Base-by-base conservation (phyloP, 2,888 invertebrate genomes). In the Dascillus cervinus region DNA sequence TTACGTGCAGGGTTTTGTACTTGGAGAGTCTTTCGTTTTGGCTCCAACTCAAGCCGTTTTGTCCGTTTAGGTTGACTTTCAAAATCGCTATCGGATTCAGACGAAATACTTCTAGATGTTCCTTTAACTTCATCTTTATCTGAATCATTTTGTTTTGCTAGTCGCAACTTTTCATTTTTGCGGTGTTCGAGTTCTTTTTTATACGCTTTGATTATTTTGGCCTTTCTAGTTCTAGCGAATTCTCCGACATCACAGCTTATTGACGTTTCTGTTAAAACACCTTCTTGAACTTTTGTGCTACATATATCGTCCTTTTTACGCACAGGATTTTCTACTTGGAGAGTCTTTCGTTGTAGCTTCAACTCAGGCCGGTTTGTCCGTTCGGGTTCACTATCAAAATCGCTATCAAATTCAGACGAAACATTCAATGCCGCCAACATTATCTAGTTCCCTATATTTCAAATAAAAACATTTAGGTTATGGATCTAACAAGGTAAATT, bases 261-360 rank as follows among this genome's bases (percentile, higher is more conserved):
- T 66, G 89, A 73, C 48, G 84, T 80, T 56, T 87, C 82, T 13
- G 82, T 79, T 29, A 90, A 63, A 0, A 82, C 71, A 46, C 88
- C 87, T 57, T 89, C 88, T 66, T 87, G 78, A n/a, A 72, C 61
- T 40, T 72, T 70, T 2, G 67, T 65, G 44, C 73, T 70, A 89
- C 89, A 90, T 43, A 89, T 73, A 60, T 83, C 82, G 53, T 86
- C 87, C 60, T 81, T 81, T 34, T 77, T 79, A 40, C 25, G 24
- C 46, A 71, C 76, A 53, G 24, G 61, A 59, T 32, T 61, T 53
- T 26, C 57, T 53, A 21, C 61, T 22, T 35, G 46, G 39, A 53
- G 68, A 3, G 65, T 60, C 34, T 68, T 47, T 29, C 72, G 67
- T 44, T 65, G 68, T 8, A 59, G 46, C 37, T 64, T 65, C 10